These are phyloP conservation scores for Trichonephila clavipes DNA, from an alignment of 1,140 invertebrate species.

Conservation along the genomic window DNA sequence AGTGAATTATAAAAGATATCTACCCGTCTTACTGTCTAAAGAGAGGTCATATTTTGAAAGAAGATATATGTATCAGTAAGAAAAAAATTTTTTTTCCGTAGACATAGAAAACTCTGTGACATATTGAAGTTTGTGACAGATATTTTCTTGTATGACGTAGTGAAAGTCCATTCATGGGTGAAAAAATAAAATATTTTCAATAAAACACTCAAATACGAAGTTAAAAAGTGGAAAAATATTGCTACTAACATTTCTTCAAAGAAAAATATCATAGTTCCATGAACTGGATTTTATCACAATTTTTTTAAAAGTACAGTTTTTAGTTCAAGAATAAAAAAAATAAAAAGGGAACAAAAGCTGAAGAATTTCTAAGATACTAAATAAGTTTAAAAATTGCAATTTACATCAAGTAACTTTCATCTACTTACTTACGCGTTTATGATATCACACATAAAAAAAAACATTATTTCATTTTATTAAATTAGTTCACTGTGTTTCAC, in stretches of 20 bases:
- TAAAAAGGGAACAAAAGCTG: too few species aligned
- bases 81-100: background rate
- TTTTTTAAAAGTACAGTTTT: background rate
- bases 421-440: too few species aligned
- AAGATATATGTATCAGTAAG: background rate
- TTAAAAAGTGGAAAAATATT: background rate
- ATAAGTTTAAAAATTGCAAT: too few species aligned
- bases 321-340: too few species aligned
- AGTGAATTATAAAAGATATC: too few species aligned
- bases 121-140: conserved; percentile 5
- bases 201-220: background rate
- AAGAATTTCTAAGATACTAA: too few species aligned
- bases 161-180: background rate
- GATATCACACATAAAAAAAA: too few species aligned
- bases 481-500: too few species aligned
- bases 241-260: background rate
- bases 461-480: too few species aligned
- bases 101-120: background rate
- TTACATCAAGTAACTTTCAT: too few species aligned
- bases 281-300: background rate
- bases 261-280: background rate
- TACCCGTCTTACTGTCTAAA: too few species aligned
- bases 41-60: too few species aligned
- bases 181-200: background rate
- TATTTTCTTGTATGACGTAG: background rate